A percentile compares a stretch with the other conserved stretches of the same genome.
Conservation (phyloP, 1,140 invertebrate genomes). For the Melitaea cinxia region DNA sequence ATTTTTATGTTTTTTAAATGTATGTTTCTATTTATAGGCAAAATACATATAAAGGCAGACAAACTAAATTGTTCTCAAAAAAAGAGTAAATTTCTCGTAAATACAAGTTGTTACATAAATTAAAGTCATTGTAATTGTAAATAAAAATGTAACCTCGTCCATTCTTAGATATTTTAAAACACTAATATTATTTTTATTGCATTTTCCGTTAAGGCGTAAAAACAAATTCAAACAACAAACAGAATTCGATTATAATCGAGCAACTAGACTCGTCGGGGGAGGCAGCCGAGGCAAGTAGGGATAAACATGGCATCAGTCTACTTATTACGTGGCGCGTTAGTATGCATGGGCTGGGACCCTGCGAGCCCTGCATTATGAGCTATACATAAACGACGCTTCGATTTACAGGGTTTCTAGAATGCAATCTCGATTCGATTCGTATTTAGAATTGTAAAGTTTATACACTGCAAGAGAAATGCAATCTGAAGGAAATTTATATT, state of each 20-base stretch:
- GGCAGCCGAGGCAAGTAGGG: slow-evolving; percentile 43
- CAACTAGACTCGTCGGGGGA: slow-evolving; percentile 30
- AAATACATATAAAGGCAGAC: no score
- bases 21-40: no score
- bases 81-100: no score
- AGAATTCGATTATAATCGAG: slow-evolving; percentile 31
- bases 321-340: slow-evolving; percentile 74
- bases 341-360: slow-evolving; percentile 77
- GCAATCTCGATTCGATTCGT: slow-evolving; percentile 39
- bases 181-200: not conserved
- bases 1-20: no score
- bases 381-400: slow-evolving; percentile 63
- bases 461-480: slow-evolving; percentile 1
- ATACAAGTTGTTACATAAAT: no score
- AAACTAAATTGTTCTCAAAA: no score
- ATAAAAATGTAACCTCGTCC: no score
- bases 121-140: no score
- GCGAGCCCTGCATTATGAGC: slow-evolving; percentile 57
- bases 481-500: not conserved
- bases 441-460: slow-evolving; percentile 38
- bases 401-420: slow-evolving; percentile 52
- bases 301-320: slow-evolving; percentile 67
- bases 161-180: not conserved
- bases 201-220: slow-evolving; percentile 5
- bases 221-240: slow-evolving; percentile 15